phyloP scores from a whole-genome alignment of 2,888 invertebrate genomes.

The Gastracanthus pulcherrimus region DNA sequence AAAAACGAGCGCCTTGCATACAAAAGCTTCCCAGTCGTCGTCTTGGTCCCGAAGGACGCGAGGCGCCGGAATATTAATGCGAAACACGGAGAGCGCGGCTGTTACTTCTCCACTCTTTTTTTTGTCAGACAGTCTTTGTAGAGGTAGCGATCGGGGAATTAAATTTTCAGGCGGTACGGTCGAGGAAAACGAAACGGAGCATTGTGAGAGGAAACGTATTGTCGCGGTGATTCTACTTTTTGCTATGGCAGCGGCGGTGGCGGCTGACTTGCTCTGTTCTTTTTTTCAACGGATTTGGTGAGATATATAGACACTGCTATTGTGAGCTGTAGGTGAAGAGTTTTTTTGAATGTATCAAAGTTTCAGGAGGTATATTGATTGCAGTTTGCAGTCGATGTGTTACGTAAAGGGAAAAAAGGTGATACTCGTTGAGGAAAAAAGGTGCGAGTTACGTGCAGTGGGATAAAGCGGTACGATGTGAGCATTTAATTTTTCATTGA shows the following conservation, averaged over 20 bases:
- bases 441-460: not conserved
- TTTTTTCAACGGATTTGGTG: not conserved
- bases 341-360: not conserved
- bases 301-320: too few species aligned
- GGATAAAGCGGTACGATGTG: not conserved
- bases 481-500: not conserved
- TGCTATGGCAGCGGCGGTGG: too few species aligned
- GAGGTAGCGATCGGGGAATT: too few species aligned
- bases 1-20: not conserved
- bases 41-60: not conserved
- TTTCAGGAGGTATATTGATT: not conserved
- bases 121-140: not conserved
- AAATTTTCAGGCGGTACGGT: not conserved
- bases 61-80: conserved; percentile 21
- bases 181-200: not conserved
- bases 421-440: not conserved
- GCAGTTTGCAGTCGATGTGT: not conserved
- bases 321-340: too few species aligned
- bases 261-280: too few species aligned
- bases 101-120: not conserved
- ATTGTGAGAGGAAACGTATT: not conserved
- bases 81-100: not conserved
- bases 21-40: not conserved
- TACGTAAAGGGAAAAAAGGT: not conserved
- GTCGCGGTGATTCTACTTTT: too few species aligned